These are phyloP conservation scores for Varanus salvator DNA, from an alignment of 2,113 vertebrate species.

Conservation along the genomic window DNA sequence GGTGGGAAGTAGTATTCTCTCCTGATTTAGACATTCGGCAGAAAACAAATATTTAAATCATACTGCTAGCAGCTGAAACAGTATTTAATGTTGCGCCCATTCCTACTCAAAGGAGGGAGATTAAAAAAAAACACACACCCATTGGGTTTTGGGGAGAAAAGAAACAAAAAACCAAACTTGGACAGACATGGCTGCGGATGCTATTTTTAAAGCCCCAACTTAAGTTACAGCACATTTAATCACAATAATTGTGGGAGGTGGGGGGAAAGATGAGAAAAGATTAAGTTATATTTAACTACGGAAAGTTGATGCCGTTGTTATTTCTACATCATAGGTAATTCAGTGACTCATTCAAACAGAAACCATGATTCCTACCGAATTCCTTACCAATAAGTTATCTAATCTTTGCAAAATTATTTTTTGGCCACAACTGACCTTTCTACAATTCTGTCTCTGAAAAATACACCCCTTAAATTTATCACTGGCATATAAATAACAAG, in stretches of 20 bases:
- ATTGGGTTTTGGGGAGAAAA: constrained; percentile 41
- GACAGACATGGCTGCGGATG: constrained; percentile 45
- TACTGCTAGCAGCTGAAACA: constrained; percentile 61
- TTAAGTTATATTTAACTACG: constrained; percentile 31
- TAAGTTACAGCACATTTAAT: constrained; percentile 28
- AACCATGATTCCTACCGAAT: constrained; percentile 19
- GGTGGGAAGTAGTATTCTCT: constrained; percentile 50
- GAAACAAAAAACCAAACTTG: constrained; percentile 4
- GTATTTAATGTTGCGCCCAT: constrained; percentile 66
- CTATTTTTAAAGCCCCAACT: constrained; percentile 25
- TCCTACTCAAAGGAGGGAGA: constrained; percentile 55
- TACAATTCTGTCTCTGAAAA: background rate
- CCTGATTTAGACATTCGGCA: constrained; percentile 68
- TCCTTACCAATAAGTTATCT: background rate
- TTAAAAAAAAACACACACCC: constrained; percentile 32
- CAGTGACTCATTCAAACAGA: background rate
- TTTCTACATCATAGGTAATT: background rate
- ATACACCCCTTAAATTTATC: background rate
- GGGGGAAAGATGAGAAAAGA: background rate
- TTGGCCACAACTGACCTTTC: background rate
- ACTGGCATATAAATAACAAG: background rate
- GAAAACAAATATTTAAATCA: constrained; percentile 65
- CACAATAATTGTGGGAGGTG: constrained; percentile 23
- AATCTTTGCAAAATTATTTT: constrained; percentile 8
- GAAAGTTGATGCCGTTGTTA: constrained; percentile 16